phyloP scores from a whole-genome alignment of 2,888 invertebrate species.

The Caenorhabditis sulstoni region DNA sequence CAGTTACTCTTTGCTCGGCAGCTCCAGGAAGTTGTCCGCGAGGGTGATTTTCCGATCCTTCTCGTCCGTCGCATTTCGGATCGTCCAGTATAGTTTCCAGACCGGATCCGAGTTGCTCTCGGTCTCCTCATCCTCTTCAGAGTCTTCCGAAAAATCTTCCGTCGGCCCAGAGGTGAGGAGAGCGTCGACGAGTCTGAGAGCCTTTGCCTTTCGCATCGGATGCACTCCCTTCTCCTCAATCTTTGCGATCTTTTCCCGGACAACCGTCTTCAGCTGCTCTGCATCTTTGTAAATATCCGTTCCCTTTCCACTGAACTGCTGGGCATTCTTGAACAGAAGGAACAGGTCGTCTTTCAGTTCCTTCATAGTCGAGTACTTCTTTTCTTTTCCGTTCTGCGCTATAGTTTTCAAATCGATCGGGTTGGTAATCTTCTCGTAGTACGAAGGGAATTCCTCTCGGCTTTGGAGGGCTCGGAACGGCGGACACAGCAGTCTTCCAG shows the following conservation, averaged over 20 bases:
- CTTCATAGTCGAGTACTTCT: slow-evolving; percentile 87
- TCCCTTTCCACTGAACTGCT: slow-evolving; percentile 94
- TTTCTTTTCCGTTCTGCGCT: slow-evolving; percentile 87
- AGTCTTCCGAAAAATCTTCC: slow-evolving; percentile 84
- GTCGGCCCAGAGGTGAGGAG: slow-evolving; percentile 67
- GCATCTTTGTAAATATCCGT: slow-evolving; percentile 95
- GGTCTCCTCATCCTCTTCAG: slow-evolving; percentile 84
- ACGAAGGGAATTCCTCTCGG: slow-evolving; percentile 93
- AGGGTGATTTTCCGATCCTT: slow-evolving; percentile 84
- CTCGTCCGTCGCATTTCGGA: slow-evolving; percentile 83
- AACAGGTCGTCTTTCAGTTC: slow-evolving; percentile 93
- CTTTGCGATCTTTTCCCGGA: slow-evolving; percentile 59
- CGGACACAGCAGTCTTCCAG: slow-evolving; percentile 89
- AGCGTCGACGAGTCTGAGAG: slow-evolving; percentile 69
- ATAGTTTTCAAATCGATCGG: slow-evolving; percentile 96
- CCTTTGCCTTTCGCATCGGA: slow-evolving; percentile 63
- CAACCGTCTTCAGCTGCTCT: slow-evolving; percentile 87
- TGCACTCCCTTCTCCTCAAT: slow-evolving; percentile 65
- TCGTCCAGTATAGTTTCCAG: slow-evolving; percentile 88
- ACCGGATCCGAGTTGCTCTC: slow-evolving; percentile 84
- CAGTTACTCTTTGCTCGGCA: slow-evolving; percentile 86
- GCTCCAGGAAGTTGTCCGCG: slow-evolving; percentile 92
- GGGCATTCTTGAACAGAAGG: slow-evolving; percentile 94
- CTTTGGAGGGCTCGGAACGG: slow-evolving; percentile 94
- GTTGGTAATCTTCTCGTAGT: slow-evolving; percentile 93